These are phyloP conservation scores for Julus scandinavius DNA, from an alignment of 2,888 invertebrate species.

Conservation along the genomic window DNA sequence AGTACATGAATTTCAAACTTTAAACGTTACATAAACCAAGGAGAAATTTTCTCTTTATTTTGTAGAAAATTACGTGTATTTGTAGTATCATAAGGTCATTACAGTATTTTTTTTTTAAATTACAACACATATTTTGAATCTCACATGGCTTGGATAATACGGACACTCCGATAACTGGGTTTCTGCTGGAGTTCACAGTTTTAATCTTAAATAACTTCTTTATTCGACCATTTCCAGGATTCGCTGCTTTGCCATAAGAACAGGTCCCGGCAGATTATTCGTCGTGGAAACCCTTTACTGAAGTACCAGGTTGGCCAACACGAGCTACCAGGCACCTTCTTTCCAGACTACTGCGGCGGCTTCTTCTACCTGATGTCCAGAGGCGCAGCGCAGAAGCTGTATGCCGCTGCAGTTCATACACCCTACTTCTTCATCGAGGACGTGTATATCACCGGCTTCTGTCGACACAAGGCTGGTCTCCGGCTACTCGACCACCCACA, in stretches of 20 bases:
- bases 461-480: constrained; percentile 60
- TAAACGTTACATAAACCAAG: too few relatives aligned
- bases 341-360: constrained; percentile 61
- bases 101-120: too few relatives aligned
- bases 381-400: constrained; percentile 58
- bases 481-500: constrained; percentile 58
- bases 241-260: constrained; percentile 60
- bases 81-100: too few relatives aligned
- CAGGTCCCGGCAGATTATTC: constrained; percentile 58
- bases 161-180: too few relatives aligned
- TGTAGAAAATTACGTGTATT: too few relatives aligned
- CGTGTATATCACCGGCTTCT: constrained; percentile 62
- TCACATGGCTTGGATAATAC: too few relatives aligned
- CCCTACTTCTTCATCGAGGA: constrained; percentile 62
- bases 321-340: constrained; percentile 59
- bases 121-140: too few relatives aligned
- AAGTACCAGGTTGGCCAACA: constrained; percentile 60
- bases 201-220: neutral
- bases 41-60: too few relatives aligned
- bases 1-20: too few relatives aligned
- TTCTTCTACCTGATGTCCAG: constrained; percentile 60
- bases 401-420: constrained; percentile 59
- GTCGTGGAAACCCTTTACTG: constrained; percentile 40
- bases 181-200: too few relatives aligned
- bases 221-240: neutral